Percentiles rank a stretch among this genome's conserved stretches.
Conservation (phyloP, 2,888 invertebrate genomes). For the Mythimna lalbum region DNA sequence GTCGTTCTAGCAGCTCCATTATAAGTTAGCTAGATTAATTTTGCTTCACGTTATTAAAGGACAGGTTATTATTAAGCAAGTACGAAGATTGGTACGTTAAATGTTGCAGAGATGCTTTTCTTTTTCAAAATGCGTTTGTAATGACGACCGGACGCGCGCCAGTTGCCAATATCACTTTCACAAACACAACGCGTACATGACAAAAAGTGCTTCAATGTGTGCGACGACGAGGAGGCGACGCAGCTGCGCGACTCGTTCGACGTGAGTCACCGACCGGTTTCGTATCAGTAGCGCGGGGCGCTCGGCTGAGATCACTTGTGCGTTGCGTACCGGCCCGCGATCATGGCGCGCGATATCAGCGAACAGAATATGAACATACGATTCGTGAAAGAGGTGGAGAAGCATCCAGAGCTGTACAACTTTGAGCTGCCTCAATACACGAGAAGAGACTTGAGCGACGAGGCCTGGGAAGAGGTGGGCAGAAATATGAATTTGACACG, state of each 20-base stretch:
- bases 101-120: not conserved
- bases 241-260: conserved; percentile 55
- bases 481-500: conserved; percentile 64
- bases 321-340: conserved; percentile 47
- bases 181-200: conserved; percentile 30
- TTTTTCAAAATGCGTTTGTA: not conserved
- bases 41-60: conserved; percentile 12
- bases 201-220: conserved; percentile 15
- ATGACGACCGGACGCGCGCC: not conserved
- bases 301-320: conserved; percentile 49
- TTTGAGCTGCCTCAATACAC: conserved; percentile 63
- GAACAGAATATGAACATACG: conserved; percentile 63
- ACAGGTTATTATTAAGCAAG: not conserved
- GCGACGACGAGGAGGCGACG: conserved; percentile 14
- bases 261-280: conserved; percentile 61
- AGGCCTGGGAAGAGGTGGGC: conserved; percentile 69
- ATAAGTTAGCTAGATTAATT: conserved; percentile 25
- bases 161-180: conserved; percentile 11
- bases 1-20: conserved; percentile 18
- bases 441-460: conserved; percentile 66
- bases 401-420: conserved; percentile 63
- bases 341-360: conserved; percentile 56
- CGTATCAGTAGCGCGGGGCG: conserved; percentile 56
- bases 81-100: not conserved
- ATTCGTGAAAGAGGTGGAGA: conserved; percentile 64